Conservation (phyloP, 2,888 invertebrate species). For the Leucoma salicis region DNA sequence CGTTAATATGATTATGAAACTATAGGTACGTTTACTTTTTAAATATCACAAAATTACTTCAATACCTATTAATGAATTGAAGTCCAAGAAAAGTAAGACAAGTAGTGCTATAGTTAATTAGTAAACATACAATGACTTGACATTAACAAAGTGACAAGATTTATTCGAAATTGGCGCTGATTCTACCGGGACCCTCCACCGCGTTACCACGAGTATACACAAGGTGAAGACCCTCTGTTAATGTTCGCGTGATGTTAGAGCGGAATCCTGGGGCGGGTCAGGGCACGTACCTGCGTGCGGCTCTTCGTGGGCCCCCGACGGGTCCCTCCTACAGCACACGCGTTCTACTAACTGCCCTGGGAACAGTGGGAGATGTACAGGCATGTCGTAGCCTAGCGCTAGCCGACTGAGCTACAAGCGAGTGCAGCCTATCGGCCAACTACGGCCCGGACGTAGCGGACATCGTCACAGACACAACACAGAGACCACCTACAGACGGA, state of each 20-base stretch:
- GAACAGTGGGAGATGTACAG: constrained; percentile 45
- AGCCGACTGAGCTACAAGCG: constrained; percentile 24
- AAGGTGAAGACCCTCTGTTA: constrained; percentile 50
- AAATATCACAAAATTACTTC: no score
- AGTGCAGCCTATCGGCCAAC: constrained; percentile 36
- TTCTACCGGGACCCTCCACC: constrained; percentile 21
- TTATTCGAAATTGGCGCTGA: no score
- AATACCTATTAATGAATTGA: no score
- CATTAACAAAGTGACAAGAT: no score
- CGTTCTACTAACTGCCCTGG: constrained; percentile 67
- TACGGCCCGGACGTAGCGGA: no score
- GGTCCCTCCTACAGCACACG: constrained; percentile 51
- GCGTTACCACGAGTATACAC: constrained; percentile 3
- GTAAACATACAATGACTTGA: no score
- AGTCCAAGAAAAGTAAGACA: no score
- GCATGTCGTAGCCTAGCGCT: constrained; percentile 16
- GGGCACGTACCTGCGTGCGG: constrained; percentile 5
- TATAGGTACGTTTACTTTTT: no score
- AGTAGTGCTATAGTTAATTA: no score
- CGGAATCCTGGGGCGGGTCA: constrained; percentile 13
- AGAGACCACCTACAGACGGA: constrained; percentile 65
- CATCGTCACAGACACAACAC: constrained; percentile 63
- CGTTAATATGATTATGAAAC: no score
- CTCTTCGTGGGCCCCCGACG: constrained; percentile 13
- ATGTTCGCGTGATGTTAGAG: constrained; percentile 44